These are phyloP conservation scores for Rapana venosa DNA, from an alignment of 2,888 invertebrate species.

Conservation along the genomic window DNA sequence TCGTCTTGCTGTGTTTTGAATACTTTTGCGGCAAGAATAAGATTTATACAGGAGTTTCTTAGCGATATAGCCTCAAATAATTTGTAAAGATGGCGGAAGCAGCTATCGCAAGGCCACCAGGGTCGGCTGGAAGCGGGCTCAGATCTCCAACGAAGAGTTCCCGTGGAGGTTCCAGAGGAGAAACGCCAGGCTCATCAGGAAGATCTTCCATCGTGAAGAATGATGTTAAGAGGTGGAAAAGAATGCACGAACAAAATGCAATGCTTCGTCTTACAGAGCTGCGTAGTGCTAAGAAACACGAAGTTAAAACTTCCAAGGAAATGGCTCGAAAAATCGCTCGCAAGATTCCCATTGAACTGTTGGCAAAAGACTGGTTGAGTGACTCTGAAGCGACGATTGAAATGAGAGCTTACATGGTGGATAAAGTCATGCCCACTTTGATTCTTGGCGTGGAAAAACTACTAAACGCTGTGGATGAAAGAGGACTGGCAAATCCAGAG, in stretches of 20 bases:
- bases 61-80: neutral
- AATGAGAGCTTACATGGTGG: slow-evolving; percentile 74
- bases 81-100: slow-evolving; percentile 21
- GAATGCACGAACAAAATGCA: slow-evolving; percentile 75
- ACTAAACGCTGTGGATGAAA: slow-evolving; percentile 74
- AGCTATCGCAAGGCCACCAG: neutral
- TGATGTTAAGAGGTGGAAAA: slow-evolving; percentile 65
- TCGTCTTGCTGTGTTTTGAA: neutral
- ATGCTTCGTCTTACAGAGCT: slow-evolving; percentile 73
- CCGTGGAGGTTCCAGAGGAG: slow-evolving; percentile 10
- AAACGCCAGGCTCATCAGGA: slow-evolving; percentile 25
- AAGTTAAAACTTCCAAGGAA: slow-evolving; percentile 66
- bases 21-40: neutral
- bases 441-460: slow-evolving; percentile 78
- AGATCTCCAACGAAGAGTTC: slow-evolving; percentile 7
- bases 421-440: slow-evolving; percentile 76
- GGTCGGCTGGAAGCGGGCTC: neutral
- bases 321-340: slow-evolving; percentile 71
- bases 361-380: slow-evolving; percentile 76
- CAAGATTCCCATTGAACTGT: slow-evolving; percentile 76
- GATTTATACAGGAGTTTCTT: neutral
- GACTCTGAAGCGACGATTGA: slow-evolving; percentile 73
- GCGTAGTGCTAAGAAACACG: slow-evolving; percentile 70
- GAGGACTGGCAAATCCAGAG: slow-evolving; percentile 61
- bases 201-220: neutral